Conservation (phyloP, 2,888 invertebrate species). For the Panopea generosa region DNA sequence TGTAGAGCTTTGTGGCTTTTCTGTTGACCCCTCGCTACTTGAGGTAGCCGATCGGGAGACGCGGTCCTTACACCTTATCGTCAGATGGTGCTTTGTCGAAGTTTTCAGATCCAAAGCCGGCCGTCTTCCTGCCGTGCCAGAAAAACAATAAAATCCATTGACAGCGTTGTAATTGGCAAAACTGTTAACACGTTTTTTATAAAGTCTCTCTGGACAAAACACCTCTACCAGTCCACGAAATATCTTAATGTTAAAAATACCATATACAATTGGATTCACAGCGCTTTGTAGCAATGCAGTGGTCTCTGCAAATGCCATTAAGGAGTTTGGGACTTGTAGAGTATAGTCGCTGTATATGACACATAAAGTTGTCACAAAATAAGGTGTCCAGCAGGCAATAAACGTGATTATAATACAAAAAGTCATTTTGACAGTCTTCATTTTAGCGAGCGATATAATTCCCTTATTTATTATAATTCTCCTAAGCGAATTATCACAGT, state of each 20-base stretch:
- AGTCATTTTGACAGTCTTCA: slow-evolving; percentile 86
- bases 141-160: slow-evolving; percentile 37
- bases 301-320: slow-evolving; percentile 84
- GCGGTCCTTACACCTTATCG: slow-evolving; percentile 8
- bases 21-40: slow-evolving; percentile 64
- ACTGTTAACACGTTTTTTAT: slow-evolving; percentile 47
- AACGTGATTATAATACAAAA: slow-evolving; percentile 85
- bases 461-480: slow-evolving; percentile 74
- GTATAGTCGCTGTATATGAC: slow-evolving; percentile 84
- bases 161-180: slow-evolving; percentile 35
- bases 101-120: slow-evolving; percentile 12
- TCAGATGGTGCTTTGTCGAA: slow-evolving; percentile 15
- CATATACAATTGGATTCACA: slow-evolving; percentile 85
- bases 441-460: slow-evolving; percentile 85
- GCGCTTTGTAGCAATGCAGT: slow-evolving; percentile 84
- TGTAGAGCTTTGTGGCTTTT: slow-evolving; percentile 39
- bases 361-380: slow-evolving; percentile 85
- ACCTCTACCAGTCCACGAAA: slow-evolving; percentile 73
- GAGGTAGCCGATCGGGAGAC: slow-evolving; percentile 55
- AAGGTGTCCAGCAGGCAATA: slow-evolving; percentile 86
- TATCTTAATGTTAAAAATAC: slow-evolving; percentile 85
- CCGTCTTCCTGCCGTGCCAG: slow-evolving; percentile 30
- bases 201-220: slow-evolving; percentile 68
- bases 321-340: slow-evolving; percentile 75
- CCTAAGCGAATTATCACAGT: slow-evolving; percentile 49